Conservation (phyloP, 2,113 vertebrate species). For the Salvelinus namaycush region DNA sequence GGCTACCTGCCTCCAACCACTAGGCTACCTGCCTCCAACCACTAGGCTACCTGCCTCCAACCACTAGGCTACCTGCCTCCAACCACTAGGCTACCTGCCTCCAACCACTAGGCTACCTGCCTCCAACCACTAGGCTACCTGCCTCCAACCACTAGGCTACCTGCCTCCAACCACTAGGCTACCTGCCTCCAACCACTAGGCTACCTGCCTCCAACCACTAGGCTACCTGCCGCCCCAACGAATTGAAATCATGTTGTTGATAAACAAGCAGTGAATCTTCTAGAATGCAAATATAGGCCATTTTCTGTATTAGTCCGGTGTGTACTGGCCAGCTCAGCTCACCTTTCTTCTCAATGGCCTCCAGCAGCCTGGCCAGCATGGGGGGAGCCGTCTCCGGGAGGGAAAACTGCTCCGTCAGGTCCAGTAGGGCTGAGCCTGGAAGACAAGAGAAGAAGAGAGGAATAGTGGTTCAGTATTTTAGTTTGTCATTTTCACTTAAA, state of each 20-base stretch:
- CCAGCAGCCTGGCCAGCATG: slow-evolving; percentile 83
- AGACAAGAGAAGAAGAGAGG: slow-evolving; percentile 17
- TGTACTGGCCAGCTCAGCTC: slow-evolving; percentile 20
- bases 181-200: too few relatives aligned
- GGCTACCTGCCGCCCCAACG: not conserved
- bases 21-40: too few relatives aligned
- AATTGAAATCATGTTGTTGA: not conserved
- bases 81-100: too few relatives aligned
- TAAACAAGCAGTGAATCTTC: not conserved
- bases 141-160: not conserved
- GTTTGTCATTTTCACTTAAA: not conserved
- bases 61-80: not conserved
- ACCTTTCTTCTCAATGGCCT: slow-evolving; percentile 95
- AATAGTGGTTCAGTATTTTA: not conserved
- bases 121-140: too few relatives aligned
- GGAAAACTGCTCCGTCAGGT: slow-evolving; percentile 89
- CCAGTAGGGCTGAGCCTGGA: slow-evolving; percentile 81
- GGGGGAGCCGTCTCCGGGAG: slow-evolving; percentile 85
- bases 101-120: not conserved
- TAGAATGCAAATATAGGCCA: not conserved
- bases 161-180: too few relatives aligned
- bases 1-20: too few relatives aligned
- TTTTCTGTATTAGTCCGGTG: not conserved
- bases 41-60: too few relatives aligned
- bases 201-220: not conserved